Conservation (phyloP, 2,888 invertebrate species). For the Aethes cnicana region DNA sequence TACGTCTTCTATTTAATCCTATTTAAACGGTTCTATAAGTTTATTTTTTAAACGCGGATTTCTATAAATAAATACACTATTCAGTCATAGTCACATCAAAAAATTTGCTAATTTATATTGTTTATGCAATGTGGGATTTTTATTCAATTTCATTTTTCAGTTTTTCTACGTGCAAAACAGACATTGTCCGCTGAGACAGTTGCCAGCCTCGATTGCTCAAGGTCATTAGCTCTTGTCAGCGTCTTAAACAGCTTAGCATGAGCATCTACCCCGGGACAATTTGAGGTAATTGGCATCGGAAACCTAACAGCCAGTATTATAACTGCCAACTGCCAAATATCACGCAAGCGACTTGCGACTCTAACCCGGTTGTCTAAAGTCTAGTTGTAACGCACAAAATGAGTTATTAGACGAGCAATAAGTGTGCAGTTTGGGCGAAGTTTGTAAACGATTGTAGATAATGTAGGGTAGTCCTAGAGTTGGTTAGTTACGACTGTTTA, state of each 20-base stretch:
- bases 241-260: constrained; percentile 51
- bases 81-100: too few species aligned
- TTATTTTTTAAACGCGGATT: too few species aligned
- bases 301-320: constrained; percentile 31
- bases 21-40: too few species aligned
- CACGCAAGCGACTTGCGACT: constrained; percentile 52
- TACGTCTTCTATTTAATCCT: too few species aligned
- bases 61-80: too few species aligned
- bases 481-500: constrained; percentile 23
- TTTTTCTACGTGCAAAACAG: constrained; percentile 57
- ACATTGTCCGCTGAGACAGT: too few species aligned
- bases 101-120: too few species aligned
- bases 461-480: constrained; percentile 43
- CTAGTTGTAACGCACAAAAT: constrained; percentile 45
- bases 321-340: constrained; percentile 10
- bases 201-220: too few species aligned
- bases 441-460: constrained; percentile 61
- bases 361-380: constrained; percentile 44
- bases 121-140: too few species aligned
- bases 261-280: constrained; percentile 53
- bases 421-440: constrained; percentile 47
- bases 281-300: constrained; percentile 62
- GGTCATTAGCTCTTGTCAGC: too few species aligned
- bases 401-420: constrained; percentile 43
- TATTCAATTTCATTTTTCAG: too few species aligned